Evolutionary conservation across 2,888 invertebrate species (phyloP).

Genomic region (Lepas anatifera): DNA sequence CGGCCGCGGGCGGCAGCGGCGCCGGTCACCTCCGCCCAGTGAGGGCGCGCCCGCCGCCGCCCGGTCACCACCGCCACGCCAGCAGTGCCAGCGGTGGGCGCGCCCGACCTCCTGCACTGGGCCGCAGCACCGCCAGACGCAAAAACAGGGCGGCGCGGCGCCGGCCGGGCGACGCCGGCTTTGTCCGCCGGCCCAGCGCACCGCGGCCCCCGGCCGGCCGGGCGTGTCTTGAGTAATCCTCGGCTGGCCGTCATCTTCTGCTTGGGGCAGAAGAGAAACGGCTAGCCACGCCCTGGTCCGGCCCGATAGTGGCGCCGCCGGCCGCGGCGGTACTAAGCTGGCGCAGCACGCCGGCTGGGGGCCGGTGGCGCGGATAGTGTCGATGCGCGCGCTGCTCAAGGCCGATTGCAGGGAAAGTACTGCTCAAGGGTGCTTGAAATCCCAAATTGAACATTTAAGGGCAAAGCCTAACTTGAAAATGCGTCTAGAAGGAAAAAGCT

Average conservation of each 20-base stretch:
- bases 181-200: not conserved
- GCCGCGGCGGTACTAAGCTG: not conserved
- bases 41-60: no score
- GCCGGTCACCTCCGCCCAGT: no score
- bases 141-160: not conserved
- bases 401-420: not conserved
- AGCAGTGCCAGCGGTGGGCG: no score
- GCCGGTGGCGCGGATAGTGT: not conserved
- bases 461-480: no score
- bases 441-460: no score
- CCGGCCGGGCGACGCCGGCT: not conserved
- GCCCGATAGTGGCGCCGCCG: not conserved
- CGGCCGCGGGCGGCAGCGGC: no score
- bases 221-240: slow-evolving; percentile 10
- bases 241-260: slow-evolving; percentile 12
- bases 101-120: no score
- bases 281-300: slow-evolving; percentile 1
- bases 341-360: not conserved
- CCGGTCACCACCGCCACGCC: no score
- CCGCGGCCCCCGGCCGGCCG: not conserved
- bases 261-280: slow-evolving; percentile 10
- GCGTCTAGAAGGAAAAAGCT: no score
- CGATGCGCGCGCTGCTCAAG: not conserved
- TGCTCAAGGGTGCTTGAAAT: not conserved
- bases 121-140: not conserved